Base-by-base conservation (phyloP, 2,113 vertebrate genomes). In the Silurus asotus region DNA sequence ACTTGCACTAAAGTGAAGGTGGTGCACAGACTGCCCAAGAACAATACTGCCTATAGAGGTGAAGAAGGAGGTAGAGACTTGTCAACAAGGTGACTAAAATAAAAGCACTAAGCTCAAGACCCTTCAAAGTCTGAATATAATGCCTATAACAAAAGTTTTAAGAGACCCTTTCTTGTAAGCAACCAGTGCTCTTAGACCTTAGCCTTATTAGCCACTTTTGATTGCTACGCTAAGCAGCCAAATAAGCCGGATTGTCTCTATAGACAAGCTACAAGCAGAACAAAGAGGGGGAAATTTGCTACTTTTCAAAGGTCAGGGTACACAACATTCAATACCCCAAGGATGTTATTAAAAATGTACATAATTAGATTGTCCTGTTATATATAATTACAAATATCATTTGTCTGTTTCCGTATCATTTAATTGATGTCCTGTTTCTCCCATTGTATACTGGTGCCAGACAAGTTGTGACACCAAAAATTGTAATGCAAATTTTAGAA, bases 21-120 rank as follows among this genome's bases (percentile, higher is more conserved):
- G 70, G 81, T 82, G 64, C 51, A 37, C 84, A 90, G 91, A 86
- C 85, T 89, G 90, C 90, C 90, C 90, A 86, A 86, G 83, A 89
- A 89, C 80, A 89, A 89, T 83, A 85, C 65, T 3, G 48, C 25
- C 77, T 51, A 84, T 17, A 84, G 81, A 79, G 64, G 84, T 86
- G 51, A 64, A 67, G 67, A 83, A 82, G 81, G 75, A 78, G 86
- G 84, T 25, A 81, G 84, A 84, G 74, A 59, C 82, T 88, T 86
- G 86, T 84, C 86, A 88, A 86, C 85, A 89, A 78, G 67, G 61
- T 75, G 69, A 80, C 53, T 67, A 89, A 87, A 88, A 89, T 88
- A 87, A 86, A 89, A 83, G 83, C 80, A 86, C 72, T 70, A 84
- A 84, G 76, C 84, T 87, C 49, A 61, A 77, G 84, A 58, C 81